Conservation (phyloP, 2,888 invertebrate genomes). For the Chaetoderma sp. region DNA sequence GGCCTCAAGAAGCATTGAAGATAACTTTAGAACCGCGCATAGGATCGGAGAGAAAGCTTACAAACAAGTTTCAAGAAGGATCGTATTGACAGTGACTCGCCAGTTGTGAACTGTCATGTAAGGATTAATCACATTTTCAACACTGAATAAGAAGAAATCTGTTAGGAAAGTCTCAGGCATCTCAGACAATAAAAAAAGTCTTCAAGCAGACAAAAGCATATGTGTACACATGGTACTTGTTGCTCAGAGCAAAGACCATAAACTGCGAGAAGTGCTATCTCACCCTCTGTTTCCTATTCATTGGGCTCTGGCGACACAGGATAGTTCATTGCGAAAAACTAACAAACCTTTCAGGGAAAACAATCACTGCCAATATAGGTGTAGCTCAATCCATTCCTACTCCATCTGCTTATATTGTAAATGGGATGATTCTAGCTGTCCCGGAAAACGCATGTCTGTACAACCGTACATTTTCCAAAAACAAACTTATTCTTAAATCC, state of each 20-base stretch:
- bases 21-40: slow-evolving; percentile 11
- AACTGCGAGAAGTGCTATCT: slow-evolving; percentile 23
- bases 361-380: slow-evolving; percentile 16
- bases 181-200: not conserved
- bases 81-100: slow-evolving; percentile 20
- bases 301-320: slow-evolving; percentile 27
- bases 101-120: slow-evolving; percentile 27
- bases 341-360: slow-evolving; percentile 29
- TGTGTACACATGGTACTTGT: slow-evolving; percentile 21
- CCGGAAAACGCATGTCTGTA: too few relatives aligned
- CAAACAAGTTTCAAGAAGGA: slow-evolving; percentile 29
- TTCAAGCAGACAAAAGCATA: slow-evolving; percentile 13
- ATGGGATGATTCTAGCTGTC: too few relatives aligned
- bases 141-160: not conserved
- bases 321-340: slow-evolving; percentile 25
- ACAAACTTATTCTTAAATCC: too few relatives aligned
- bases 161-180: not conserved
- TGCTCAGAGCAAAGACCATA: slow-evolving; percentile 11
- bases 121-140: slow-evolving; percentile 28
- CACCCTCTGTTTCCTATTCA: slow-evolving; percentile 30
- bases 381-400: not conserved
- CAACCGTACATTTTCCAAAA: too few relatives aligned
- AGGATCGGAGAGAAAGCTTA: slow-evolving; percentile 27
- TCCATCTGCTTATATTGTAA: too few relatives aligned
- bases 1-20: not conserved